These are phyloP conservation scores for Threskiornis aethiopicus DNA, from an alignment of 2,797 vertebrate genomes.

Conservation along the genomic window DNA sequence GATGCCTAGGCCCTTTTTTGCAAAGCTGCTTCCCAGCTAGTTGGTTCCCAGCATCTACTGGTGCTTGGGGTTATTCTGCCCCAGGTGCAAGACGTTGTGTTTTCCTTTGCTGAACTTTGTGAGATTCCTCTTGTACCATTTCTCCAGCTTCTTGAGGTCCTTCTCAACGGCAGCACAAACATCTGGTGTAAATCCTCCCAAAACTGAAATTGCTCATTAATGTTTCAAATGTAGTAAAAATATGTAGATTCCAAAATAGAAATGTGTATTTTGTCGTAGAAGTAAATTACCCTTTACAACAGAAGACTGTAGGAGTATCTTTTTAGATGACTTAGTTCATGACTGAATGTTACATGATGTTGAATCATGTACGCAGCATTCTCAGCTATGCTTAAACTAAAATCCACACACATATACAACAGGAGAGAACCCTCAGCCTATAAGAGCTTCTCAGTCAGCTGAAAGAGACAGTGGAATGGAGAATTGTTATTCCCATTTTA, in stretches of 20 bases:
- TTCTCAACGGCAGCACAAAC: neutral
- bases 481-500: neutral
- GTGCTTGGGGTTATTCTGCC: neutral
- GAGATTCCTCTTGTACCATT: neutral
- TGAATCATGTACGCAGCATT: constrained; percentile 66
- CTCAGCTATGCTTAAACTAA: constrained; percentile 50
- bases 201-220: constrained; percentile 69
- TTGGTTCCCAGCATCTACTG: neutral
- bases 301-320: constrained; percentile 63
- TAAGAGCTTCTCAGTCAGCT: neutral
- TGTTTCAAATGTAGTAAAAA: constrained; percentile 52
- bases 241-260: constrained; percentile 68
- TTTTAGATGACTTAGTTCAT: constrained; percentile 66
- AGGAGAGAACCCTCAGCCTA: neutral
- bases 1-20: neutral
- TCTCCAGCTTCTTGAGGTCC: neutral
- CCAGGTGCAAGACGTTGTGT: neutral
- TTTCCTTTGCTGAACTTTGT: neutral
- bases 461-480: neutral
- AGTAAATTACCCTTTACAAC: constrained; percentile 67
- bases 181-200: neutral
- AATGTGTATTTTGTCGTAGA: constrained; percentile 67
- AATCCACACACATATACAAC: neutral
- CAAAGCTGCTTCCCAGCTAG: neutral
- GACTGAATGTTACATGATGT: constrained; percentile 67